Evolutionary conservation across 2,797 vertebrate species (phyloP).

Genomic region (Nyctibius grandis): DNA sequence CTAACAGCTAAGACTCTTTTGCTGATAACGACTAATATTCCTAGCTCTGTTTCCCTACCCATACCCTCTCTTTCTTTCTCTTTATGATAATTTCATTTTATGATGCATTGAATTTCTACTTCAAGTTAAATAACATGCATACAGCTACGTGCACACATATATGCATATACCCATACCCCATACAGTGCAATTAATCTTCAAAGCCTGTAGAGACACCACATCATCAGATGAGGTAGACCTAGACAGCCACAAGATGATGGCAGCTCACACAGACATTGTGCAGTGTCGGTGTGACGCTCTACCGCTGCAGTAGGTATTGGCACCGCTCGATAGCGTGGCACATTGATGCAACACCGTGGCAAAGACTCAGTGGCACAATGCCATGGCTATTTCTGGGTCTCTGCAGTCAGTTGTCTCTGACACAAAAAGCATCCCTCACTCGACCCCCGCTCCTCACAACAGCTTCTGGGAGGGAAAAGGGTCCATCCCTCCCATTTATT

Average conservation of each 20-base stretch:
- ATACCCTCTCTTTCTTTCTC: neutral
- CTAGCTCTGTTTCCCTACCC: neutral
- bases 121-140: accelerated
- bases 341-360: neutral
- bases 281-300: neutral
- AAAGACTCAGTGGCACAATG: neutral
- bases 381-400: slow-evolving; percentile 18
- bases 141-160: neutral
- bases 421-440: neutral
- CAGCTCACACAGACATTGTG: accelerated
- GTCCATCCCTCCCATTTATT: neutral
- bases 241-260: accelerated
- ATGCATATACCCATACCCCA: neutral
- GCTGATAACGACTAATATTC: neutral
- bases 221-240: neutral
- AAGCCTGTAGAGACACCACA: neutral
- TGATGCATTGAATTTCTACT: neutral
- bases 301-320: accelerated
- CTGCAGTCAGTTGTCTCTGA: neutral
- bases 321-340: neutral
- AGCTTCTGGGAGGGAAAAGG: neutral
- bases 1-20: neutral
- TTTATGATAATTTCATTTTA: neutral
- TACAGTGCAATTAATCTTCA: neutral
- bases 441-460: neutral